These are phyloP conservation scores for Yasuhikotakia modesta DNA, from an alignment of 2,797 vertebrate species.

Conservation along the genomic window DNA sequence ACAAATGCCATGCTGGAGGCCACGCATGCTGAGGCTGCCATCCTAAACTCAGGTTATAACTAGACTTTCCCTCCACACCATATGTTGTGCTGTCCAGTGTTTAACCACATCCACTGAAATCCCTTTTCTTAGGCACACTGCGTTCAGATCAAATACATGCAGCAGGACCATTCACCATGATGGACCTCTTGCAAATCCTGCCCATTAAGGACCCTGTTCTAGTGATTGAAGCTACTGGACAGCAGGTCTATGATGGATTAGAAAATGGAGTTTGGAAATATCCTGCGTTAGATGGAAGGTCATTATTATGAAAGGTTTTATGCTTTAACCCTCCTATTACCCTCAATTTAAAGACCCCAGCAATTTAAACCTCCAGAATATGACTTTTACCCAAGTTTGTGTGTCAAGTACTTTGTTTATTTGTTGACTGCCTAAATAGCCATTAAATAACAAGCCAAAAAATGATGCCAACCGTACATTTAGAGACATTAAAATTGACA, in stretches of 20 bases:
- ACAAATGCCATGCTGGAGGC: constrained; percentile 59
- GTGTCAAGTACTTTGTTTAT: too few species aligned
- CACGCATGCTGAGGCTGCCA: constrained; percentile 56
- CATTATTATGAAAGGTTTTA: neutral
- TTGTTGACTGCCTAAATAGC: too few species aligned
- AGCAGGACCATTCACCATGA: constrained; percentile 58
- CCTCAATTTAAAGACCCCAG: too few species aligned
- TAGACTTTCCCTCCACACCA: neutral
- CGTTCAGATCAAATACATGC: constrained; percentile 57
- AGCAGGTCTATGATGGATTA: constrained; percentile 57
- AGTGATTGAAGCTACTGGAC: constrained; percentile 54
- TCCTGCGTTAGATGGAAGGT: constrained; percentile 54
- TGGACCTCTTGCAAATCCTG: constrained; percentile 58
- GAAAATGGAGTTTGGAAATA: constrained; percentile 62
- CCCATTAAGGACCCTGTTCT: constrained; percentile 53
- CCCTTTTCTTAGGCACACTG: constrained; percentile 45
- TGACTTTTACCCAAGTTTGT: too few species aligned
- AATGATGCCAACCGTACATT: too few species aligned
- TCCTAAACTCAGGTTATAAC: constrained; percentile 59
- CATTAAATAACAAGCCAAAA: too few species aligned
- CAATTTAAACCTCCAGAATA: too few species aligned
- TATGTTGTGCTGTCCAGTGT: neutral
- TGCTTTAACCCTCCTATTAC: too few species aligned
- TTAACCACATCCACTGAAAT: neutral
- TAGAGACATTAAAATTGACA: too few species aligned